Evolutionary conservation across 2,113 vertebrate species (phyloP).

Genomic region (Phylloscopus whistleri): DNA sequence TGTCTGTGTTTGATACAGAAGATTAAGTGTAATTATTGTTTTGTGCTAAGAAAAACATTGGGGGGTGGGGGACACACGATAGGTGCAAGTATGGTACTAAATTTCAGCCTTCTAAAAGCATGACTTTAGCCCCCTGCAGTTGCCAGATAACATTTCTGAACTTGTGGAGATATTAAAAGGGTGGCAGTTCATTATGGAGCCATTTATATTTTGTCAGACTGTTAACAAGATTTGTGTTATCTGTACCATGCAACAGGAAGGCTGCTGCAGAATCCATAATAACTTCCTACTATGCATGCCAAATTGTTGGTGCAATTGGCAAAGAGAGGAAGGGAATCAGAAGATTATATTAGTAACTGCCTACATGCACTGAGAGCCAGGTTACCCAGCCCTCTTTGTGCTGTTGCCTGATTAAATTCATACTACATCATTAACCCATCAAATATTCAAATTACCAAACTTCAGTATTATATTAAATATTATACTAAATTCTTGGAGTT

Average conservation of each 20-base stretch:
- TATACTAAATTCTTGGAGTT: background rate
- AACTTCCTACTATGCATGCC: constrained; percentile 3
- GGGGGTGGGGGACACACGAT: accelerated
- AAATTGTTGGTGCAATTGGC: constrained; percentile 20
- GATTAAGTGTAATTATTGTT: constrained; percentile 27
- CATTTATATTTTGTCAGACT: constrained; percentile 59
- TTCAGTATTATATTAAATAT: background rate
- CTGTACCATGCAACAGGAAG: constrained; percentile 23
- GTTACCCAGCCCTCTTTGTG: background rate
- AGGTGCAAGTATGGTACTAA: background rate
- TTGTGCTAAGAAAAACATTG: background rate
- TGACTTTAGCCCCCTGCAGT: constrained; percentile 26
- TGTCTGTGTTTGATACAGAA: background rate
- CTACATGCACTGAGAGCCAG: background rate
- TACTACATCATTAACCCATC: background rate
- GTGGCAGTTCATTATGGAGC: constrained; percentile 48
- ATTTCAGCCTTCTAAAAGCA: constrained; percentile 4
- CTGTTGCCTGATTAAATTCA: constrained; percentile 28
- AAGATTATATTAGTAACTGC: background rate
- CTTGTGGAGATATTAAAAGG: constrained; percentile 51
- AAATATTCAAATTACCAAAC: background rate
- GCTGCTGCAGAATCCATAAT: constrained; percentile 25
- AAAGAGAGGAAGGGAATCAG: background rate
- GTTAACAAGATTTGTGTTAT: constrained; percentile 56
- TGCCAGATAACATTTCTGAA: constrained; percentile 58